These are phyloP conservation scores for Octodonta nipae DNA, from an alignment of 2,888 invertebrate genomes.

Conservation along the genomic window DNA sequence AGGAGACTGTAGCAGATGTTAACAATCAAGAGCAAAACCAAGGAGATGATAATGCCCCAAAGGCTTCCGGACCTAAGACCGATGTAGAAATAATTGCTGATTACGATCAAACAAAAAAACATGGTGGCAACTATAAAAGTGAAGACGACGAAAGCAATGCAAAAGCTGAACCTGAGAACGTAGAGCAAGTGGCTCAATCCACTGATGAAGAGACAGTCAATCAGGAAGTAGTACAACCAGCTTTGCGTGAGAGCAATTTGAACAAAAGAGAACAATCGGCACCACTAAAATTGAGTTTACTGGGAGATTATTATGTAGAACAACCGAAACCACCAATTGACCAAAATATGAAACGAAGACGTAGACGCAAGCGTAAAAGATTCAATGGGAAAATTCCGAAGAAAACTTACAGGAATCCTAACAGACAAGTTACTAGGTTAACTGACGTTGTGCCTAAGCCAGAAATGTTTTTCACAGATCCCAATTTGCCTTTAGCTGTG, in stretches of 20 bases:
- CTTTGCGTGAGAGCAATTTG: conserved; percentile 1
- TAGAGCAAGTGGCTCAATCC: conserved; percentile 4
- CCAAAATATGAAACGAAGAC: not conserved
- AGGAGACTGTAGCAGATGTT: conserved; percentile 2
- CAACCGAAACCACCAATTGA: not conserved
- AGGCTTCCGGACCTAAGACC: conserved; percentile 5
- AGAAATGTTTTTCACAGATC: conserved; percentile 24
- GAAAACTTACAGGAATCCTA: conserved; percentile 8
- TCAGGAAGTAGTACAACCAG: not conserved
- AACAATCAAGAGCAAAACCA: not conserved
- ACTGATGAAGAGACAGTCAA: conserved; percentile 4
- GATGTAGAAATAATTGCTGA: conserved; percentile 14
- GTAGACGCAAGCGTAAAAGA: not conserved
- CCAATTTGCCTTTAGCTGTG: conserved; percentile 22
- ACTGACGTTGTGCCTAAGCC: conserved; percentile 25
- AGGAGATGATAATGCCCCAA: conserved; percentile 5
- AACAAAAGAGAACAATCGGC: conserved; percentile 2
- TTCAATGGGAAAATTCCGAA: conserved; percentile 2
- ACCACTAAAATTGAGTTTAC: not conserved
- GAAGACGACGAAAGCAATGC: conserved; percentile 5
- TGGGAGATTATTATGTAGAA: conserved; percentile 3
- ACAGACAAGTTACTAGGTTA: conserved; percentile 11
- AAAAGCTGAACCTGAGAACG: not conserved
- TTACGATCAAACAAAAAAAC: conserved; percentile 15
- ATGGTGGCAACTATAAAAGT: conserved; percentile 18